Evolutionary conservation across 2,888 invertebrate species (phyloP).

Genomic region (Emesis furor): DNA sequence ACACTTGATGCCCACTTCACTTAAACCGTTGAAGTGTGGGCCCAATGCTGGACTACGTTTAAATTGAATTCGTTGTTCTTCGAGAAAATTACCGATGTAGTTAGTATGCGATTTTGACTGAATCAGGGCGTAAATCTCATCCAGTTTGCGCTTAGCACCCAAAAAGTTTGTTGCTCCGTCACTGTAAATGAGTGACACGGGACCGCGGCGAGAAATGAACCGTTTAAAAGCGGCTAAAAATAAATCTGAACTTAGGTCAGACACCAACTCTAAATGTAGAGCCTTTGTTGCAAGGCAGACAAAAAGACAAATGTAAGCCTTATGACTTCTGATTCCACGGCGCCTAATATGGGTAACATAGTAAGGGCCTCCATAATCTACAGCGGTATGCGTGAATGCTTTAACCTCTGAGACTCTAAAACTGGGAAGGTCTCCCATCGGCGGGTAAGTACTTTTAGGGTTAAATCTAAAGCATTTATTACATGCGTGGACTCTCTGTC

Average conservation of each 20-base stretch:
- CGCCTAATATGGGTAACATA: background rate
- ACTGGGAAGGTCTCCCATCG: background rate
- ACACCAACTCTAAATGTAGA: constrained; percentile 25
- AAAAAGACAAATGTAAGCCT: background rate
- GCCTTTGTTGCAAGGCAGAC: constrained; percentile 24
- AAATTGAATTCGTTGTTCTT: background rate
- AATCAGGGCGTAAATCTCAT: background rate
- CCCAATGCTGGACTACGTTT: constrained; percentile 22
- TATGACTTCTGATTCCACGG: background rate
- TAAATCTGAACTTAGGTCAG: constrained; percentile 28
- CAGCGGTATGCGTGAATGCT: background rate
- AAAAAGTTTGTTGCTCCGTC: background rate
- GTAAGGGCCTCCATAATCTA: background rate
- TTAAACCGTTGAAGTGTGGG: constrained; percentile 50
- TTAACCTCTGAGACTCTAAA: background rate
- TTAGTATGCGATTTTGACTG: background rate
- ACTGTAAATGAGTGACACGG: background rate
- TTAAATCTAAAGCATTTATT: background rate
- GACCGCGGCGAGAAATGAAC: constrained; percentile 20
- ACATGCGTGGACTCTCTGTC: background rate
- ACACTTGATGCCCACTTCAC: constrained; percentile 45
- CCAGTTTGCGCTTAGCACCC: background rate
- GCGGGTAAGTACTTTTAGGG: background rate
- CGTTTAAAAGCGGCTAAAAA: constrained; percentile 31
- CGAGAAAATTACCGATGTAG: background rate